Evolutionary conservation across 2,888 invertebrate species (phyloP), one percentile per base, ranked within the genome.

Genomic region (Phania funesta): DNA sequence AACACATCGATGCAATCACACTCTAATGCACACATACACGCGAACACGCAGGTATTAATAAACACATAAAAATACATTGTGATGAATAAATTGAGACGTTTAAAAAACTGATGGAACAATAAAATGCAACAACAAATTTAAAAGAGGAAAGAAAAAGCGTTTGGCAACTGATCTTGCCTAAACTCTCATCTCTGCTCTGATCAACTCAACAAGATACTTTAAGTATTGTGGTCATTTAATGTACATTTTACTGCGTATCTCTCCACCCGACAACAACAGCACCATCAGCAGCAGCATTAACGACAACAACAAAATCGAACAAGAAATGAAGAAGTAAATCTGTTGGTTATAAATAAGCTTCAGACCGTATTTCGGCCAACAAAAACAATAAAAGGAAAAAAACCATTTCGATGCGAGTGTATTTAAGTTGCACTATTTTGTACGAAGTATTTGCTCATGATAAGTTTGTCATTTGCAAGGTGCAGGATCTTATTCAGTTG

Each of bases 381-480:
- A 41, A 52, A 38, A 67, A 22, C 22, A 6, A 35, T 35, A 13
- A 32, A 29, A 32, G 22, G n/a, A n/a, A n/a, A 18, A 0, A 29
- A 60, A 22, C 9, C 20, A 50, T 16, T 20, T 8, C 24, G 38
- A 41, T 65, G 24, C 4, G 35, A 2, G 24, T 26, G 16, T 18
- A 26, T 60, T 16, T 44, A 18, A 7, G 22, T 65, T 32, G 50
- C 32, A n/a, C n/a, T 18, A 9, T 64, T 9, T 22, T 50, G 52
- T 24, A 52, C 32, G 16, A 3, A 7, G 24, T 18, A 18, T 41
- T 65, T 56, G 56, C 46, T 46, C 62, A 20, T 62, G 54, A 70
- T 70, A 56, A 56, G 20, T 64, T 70, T 75, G 75, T 65, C 68
- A 75, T 70, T 65, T 73, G 79, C 75, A 80, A 75, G 80, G 80